Evolutionary conservation across 1,140 invertebrate genomes (phyloP).

Genomic region (Thaumatotibia leucotreta): DNA sequence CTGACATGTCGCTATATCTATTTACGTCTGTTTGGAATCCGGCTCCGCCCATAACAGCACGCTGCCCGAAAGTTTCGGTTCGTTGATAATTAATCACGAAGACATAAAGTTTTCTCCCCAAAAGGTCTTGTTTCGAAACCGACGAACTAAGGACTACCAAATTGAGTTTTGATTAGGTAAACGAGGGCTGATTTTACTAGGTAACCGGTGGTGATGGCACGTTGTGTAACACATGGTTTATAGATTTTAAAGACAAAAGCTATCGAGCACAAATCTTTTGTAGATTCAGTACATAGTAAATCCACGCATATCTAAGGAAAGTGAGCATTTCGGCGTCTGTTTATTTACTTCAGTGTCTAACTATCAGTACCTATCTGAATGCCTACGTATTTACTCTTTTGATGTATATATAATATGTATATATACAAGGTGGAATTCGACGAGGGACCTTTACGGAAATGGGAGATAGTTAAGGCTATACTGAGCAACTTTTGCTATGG

Average conservation of each 20-base stretch:
- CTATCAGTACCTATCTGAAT: too few species aligned
- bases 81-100: slow-evolving; percentile 42
- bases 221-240: slow-evolving; percentile 20
- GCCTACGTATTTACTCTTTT: too few species aligned
- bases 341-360: too few species aligned
- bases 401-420: too few species aligned
- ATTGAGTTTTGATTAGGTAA: slow-evolving; percentile 43
- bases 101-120: slow-evolving; percentile 35
- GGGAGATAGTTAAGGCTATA: too few species aligned
- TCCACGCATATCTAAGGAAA: too few species aligned
- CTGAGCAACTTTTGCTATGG: too few species aligned
- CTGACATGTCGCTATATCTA: background rate
- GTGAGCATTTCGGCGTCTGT: too few species aligned
- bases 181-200: slow-evolving; percentile 21
- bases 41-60: background rate
- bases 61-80: slow-evolving; percentile 13
- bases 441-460: too few species aligned
- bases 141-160: slow-evolving; percentile 33
- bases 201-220: slow-evolving; percentile 29
- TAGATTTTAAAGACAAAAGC: slow-evolving; percentile 2
- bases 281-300: too few species aligned
- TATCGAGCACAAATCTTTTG: too few species aligned
- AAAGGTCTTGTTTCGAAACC: slow-evolving; percentile 32
- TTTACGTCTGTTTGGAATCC: background rate
- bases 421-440: too few species aligned